These are phyloP conservation scores for Diadumene lineata DNA, from an alignment of 92 coral and sea anemone genomes.

Conservation along the genomic window DNA sequence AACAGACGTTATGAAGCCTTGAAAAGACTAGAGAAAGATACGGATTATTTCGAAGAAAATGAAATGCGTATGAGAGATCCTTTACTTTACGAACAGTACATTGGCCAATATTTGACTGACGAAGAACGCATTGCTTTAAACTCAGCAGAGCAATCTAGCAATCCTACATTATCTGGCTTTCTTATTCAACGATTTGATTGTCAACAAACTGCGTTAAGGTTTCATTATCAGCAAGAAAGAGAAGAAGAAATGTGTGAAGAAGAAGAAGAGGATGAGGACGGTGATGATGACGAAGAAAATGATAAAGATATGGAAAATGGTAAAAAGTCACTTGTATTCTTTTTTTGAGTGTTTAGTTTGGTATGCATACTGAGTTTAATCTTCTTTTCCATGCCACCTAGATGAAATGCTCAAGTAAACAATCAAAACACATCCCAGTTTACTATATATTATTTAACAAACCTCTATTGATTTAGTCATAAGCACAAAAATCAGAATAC, in stretches of 20 bases:
- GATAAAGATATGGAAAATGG: conserved; percentile 10
- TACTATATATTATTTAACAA: too few species aligned
- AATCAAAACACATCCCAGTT: too few species aligned
- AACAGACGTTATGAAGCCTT: conserved; percentile 87
- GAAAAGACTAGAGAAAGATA: conserved; percentile 59
- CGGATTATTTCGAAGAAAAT: conserved; percentile 74
- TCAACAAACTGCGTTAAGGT: conserved; percentile 58
- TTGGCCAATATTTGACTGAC: conserved; percentile 88
- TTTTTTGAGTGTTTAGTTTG: too few species aligned
- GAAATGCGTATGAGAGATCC: conserved; percentile 88
- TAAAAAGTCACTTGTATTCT: too few species aligned
- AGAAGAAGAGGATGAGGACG: not conserved
- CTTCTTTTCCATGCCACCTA: too few species aligned
- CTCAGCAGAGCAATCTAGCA: conserved; percentile 49
- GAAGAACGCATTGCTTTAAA: conserved; percentile 79
- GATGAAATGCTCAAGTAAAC: too few species aligned
- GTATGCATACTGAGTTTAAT: too few species aligned
- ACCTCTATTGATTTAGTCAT: too few species aligned
- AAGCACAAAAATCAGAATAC: too few species aligned
- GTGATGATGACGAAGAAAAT: conserved; percentile 12
- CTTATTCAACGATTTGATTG: conserved; percentile 74
- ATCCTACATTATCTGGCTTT: conserved; percentile 68
- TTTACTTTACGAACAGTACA: conserved; percentile 76
- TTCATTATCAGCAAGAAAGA: conserved; percentile 71
- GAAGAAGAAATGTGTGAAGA: conserved; percentile 22